Evolutionary conservation across 2,113 vertebrate genomes (phyloP).

Genomic region (Rattus norvegicus): DNA sequence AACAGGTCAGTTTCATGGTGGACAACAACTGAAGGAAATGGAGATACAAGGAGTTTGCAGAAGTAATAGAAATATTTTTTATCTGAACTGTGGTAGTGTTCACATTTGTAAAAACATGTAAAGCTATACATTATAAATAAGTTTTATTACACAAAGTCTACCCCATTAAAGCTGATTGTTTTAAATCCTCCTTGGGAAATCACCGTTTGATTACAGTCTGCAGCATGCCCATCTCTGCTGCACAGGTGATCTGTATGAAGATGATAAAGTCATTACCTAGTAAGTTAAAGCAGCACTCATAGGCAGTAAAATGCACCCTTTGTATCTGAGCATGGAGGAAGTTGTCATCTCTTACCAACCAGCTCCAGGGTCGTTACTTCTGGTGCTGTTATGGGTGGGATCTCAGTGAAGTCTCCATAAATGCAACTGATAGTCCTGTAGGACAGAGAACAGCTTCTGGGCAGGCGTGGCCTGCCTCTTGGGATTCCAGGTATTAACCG

Average conservation of each 20-base stretch:
- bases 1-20: not conserved
- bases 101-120: constrained; percentile 18
- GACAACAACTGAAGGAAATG: not conserved
- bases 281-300: constrained; percentile 37
- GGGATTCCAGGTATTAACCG: constrained; percentile 70
- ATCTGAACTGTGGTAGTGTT: not conserved
- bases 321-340: constrained; percentile 14
- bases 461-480: constrained; percentile 85
- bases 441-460: constrained; percentile 89
- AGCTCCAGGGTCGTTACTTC: constrained; percentile 93
- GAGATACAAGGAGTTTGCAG: not conserved
- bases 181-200: not conserved
- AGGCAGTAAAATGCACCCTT: not conserved
- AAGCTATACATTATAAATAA: not conserved
- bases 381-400: constrained; percentile 92
- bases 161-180: not conserved
- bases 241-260: not conserved
- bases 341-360: constrained; percentile 88
- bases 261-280: constrained; percentile 16
- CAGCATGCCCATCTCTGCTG: not conserved
- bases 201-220: not conserved
- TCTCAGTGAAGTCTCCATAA: constrained; percentile 87
- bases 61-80: not conserved
- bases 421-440: constrained; percentile 92
- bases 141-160: not conserved